Percentiles rank a stretch among this genome's conserved stretches.
phyloP scores from a whole-genome alignment of 2,113 vertebrate genomes.

The Cryptotis parvus region DNA sequence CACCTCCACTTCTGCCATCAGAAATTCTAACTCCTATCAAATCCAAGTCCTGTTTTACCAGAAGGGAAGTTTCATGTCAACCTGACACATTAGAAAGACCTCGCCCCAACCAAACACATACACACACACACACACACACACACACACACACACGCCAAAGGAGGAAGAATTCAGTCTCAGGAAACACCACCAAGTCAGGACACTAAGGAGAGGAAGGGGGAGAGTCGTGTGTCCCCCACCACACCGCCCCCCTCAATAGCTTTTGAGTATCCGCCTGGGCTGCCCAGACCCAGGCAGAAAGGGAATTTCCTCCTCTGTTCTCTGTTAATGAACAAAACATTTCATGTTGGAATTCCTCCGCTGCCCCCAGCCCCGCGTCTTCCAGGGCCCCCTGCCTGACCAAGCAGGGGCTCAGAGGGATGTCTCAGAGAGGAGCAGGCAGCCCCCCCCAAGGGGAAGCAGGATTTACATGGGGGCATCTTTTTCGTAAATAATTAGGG shows the following conservation, averaged over 20 bases:
- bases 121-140: too few relatives aligned
- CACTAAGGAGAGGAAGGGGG: slow-evolving; percentile 4
- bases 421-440: not conserved
- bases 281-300: slow-evolving; percentile 70
- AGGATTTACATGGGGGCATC: slow-evolving; percentile 45
- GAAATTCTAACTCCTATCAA: slow-evolving; percentile 72
- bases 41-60: slow-evolving; percentile 58
- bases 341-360: slow-evolving; percentile 80
- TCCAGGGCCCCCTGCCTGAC: slow-evolving; percentile 30
- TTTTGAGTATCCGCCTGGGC: slow-evolving; percentile 64
- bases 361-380: slow-evolving; percentile 68
- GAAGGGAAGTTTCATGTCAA: slow-evolving; percentile 62
- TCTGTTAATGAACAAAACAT: slow-evolving; percentile 83
- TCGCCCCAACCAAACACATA: not conserved
- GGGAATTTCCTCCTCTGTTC: slow-evolving; percentile 78
- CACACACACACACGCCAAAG: too few relatives aligned
- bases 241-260: not conserved
- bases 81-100: slow-evolving; percentile 45
- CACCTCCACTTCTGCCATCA: slow-evolving; percentile 12
- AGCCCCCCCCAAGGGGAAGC: slow-evolving; percentile 5
- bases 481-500: slow-evolving; percentile 69
- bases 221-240: not conserved
- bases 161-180: slow-evolving; percentile 36
- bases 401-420: slow-evolving; percentile 6
- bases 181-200: slow-evolving; percentile 51